Evolutionary conservation across 2,888 invertebrate genomes (phyloP), one percentile per base, ranked within the genome.

Genomic region (Epinotia demarniana): DNA sequence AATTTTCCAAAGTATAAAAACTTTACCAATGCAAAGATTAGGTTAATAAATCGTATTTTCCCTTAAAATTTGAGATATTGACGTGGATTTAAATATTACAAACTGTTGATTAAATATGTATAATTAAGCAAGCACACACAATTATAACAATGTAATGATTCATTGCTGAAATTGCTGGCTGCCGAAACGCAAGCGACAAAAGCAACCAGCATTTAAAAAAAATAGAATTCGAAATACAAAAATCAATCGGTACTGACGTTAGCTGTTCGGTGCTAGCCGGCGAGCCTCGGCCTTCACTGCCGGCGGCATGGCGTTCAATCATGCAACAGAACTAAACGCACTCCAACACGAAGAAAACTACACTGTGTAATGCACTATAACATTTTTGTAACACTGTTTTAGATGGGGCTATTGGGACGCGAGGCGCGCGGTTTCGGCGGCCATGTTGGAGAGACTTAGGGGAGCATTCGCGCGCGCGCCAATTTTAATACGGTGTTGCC

Each of bases 251-350:
- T 85, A 90, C 93, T 89, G 84, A 93, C 93, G 93, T 93, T 91
- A 93, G 90, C 91, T 93, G 92, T 79, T 93, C 93, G 71, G 92
- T 92, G 88, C 92, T 93, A 85, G 92, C 92, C 89, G 93, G 93
- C 84, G 93, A 92, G 77, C 89, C 91, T 81, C 92, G 87, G 85
- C 92, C 93, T 83, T 90, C 90, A 83, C 89, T 90, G 88, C 90
- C 86, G 81, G 84, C 87, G 84, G 90, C 93, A 93, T 93, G 89
- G 81, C 87, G 83, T 83, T 86, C 92, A 92, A 89, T 92, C 93
- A 93, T 93, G 90, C 93, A 93, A 92, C 88, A 89, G 83, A 87
- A 87, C 84, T 86, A 81, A 82, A 84, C 82, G 81, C 92, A 92
- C 91, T 86, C 80, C 79, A 85, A 87, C 90, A 87, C 88, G 81